These are phyloP conservation scores for Nibea albiflora DNA, from an alignment of 2,113 vertebrate genomes.

Conservation along the genomic window DNA sequence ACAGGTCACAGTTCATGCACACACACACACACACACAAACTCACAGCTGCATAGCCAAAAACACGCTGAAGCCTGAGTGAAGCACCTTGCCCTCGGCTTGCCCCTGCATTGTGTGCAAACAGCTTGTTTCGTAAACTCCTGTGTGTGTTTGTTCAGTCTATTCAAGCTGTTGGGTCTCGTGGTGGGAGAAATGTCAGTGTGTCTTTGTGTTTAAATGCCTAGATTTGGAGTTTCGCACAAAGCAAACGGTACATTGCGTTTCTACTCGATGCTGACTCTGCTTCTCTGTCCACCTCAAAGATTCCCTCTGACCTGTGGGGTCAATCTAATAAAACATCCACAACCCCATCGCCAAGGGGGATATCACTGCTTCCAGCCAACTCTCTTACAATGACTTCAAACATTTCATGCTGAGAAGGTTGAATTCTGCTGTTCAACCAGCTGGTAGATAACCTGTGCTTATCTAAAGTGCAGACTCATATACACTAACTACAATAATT, in stretches of 20 bases:
- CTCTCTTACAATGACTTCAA: conserved; percentile 9
- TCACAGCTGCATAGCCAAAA: conserved; percentile 32
- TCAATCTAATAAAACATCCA: conserved; percentile 47
- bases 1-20: conserved; percentile 46
- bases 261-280: conserved; percentile 60
- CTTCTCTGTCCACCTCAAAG: conserved; percentile 31
- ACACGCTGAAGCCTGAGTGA: conserved; percentile 36
- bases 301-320: conserved; percentile 59
- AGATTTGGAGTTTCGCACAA: conserved; percentile 39
- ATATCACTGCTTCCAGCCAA: neutral
- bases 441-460: conserved; percentile 8
- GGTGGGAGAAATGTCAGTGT: conserved; percentile 21
- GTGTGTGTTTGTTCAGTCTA: conserved; percentile 46
- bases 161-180: conserved; percentile 39
- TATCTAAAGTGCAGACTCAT: conserved; percentile 11
- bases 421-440: neutral
- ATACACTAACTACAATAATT: neutral
- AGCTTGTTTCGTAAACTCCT: conserved; percentile 56
- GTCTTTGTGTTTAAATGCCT: conserved; percentile 52
- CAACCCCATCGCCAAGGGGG: neutral
- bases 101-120: conserved; percentile 50
- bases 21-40: conserved; percentile 18
- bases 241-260: neutral
- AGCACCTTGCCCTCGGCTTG: conserved; percentile 49
- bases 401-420: neutral